Evolutionary conservation across 2,888 invertebrate species (phyloP).

Genomic region (Nymphalis c-album): DNA sequence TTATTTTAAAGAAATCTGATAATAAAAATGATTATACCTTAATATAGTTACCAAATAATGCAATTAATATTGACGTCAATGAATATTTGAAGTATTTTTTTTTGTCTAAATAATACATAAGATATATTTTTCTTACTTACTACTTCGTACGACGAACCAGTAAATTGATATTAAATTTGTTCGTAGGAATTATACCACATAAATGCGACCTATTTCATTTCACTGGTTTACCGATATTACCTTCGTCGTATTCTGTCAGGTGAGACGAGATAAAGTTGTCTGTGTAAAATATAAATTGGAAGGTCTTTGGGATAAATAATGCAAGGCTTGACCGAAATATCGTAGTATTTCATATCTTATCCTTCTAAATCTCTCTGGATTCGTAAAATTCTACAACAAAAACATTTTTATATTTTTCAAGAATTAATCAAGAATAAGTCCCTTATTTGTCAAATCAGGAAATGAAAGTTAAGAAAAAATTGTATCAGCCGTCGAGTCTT

Average conservation of each 20-base stretch:
- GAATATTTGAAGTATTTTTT: not conserved
- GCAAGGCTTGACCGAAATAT: slow-evolving; percentile 7
- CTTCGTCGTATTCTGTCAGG: slow-evolving; percentile 23
- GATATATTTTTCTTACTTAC: not conserved
- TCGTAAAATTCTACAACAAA: not conserved
- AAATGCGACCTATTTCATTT: slow-evolving; percentile 11
- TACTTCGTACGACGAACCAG: not conserved
- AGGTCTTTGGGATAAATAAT: slow-evolving; percentile 1
- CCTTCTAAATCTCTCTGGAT: slow-evolving; percentile 4
- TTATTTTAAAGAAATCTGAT: no score
- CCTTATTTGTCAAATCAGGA: slow-evolving; percentile 12
- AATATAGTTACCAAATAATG: no score
- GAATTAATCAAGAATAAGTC: not conserved
- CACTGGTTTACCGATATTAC: slow-evolving; percentile 15
- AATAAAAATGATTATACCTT: no score
- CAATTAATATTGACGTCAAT: not conserved
- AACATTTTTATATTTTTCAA: not conserved
- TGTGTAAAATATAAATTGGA: slow-evolving; percentile 8
- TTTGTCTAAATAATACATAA: not conserved
- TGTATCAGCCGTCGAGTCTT: slow-evolving; percentile 8
- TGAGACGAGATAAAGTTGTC: slow-evolving; percentile 15
- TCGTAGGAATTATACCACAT: not conserved
- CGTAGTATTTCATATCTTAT: not conserved
- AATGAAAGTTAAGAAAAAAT: slow-evolving; percentile 27
- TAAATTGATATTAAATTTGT: slow-evolving; percentile 1